Conservation (phyloP, 2,113 vertebrate species). For the Myrmecobius fasciatus region DNA sequence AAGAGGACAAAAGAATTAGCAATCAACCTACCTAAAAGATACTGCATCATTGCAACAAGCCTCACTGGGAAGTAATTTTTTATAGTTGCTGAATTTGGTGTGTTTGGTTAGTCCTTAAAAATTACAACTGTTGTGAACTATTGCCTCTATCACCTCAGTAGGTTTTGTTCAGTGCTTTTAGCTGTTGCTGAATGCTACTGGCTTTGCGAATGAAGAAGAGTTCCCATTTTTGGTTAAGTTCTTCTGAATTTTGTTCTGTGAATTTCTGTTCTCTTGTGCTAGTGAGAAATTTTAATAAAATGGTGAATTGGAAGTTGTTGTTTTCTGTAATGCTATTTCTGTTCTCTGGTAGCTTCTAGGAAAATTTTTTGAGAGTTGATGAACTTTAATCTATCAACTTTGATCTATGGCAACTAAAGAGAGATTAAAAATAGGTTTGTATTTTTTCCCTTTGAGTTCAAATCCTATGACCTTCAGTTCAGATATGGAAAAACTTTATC, state of each 20-base stretch:
- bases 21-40: neutral
- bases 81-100: neutral
- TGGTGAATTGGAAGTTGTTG: neutral
- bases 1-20: neutral
- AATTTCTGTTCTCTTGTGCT: neutral
- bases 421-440: neutral
- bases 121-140: conserved; percentile 55
- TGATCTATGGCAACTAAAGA: neutral
- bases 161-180: conserved; percentile 13
- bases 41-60: neutral
- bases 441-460: neutral
- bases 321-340: neutral
- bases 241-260: neutral
- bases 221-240: conserved; percentile 48
- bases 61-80: neutral
- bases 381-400: neutral
- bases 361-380: neutral
- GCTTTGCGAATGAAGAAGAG: conserved; percentile 44
- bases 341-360: neutral
- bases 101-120: conserved; percentile 22
- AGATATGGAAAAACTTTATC: conserved; percentile 17
- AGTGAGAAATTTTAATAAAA: neutral
- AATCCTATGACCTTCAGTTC: conserved; percentile 10
- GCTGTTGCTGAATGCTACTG: conserved; percentile 39
- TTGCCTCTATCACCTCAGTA: conserved; percentile 26